A percentile compares a stretch with the other conserved stretches of the same genome.
These are phyloP conservation scores for Acestrorhynchus altus DNA, from an alignment of 2,797 vertebrate genomes.

Conservation along the genomic window DNA sequence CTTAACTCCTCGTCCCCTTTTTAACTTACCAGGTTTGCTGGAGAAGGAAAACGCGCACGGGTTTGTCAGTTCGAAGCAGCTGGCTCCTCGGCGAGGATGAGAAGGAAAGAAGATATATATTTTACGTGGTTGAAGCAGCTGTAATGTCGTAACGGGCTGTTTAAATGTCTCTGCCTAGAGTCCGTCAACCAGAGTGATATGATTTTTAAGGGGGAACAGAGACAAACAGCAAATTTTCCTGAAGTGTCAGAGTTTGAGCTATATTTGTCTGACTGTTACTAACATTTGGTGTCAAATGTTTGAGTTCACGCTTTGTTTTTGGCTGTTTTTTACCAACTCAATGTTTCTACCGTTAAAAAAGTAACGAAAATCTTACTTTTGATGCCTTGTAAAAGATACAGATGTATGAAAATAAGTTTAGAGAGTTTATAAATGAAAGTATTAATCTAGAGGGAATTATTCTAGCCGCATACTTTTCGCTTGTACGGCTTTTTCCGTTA, in stretches of 20 bases:
- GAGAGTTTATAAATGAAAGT: constrained; percentile 50
- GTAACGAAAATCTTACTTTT: constrained; percentile 25
- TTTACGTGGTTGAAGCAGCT: background rate
- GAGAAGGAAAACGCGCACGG: background rate
- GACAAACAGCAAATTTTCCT: constrained; percentile 29
- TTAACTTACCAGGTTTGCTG: background rate
- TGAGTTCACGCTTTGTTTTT: constrained; percentile 43
- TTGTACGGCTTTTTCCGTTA: constrained; percentile 9
- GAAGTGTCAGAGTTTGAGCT: constrained; percentile 33
- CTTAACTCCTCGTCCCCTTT: background rate
- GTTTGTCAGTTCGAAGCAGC: background rate
- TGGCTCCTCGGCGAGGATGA: background rate
- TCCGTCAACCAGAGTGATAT: constrained; percentile 7
- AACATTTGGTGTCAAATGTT: constrained; percentile 48
- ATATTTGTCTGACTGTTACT: constrained; percentile 39
- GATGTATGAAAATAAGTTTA: constrained; percentile 38
- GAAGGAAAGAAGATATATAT: background rate
- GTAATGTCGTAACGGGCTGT: background rate
- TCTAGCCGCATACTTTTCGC: constrained; percentile 20
- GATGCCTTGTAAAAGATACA: constrained; percentile 36
- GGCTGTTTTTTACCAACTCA: constrained; percentile 24
- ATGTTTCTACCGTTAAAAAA: constrained; percentile 39
- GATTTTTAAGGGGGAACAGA: background rate
- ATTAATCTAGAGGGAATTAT: constrained; percentile 39
- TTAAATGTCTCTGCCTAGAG: constrained; percentile 10